phyloP scores from a whole-genome alignment of 1,140 invertebrate species.

The Maconellicoccus hirsutus region DNA sequence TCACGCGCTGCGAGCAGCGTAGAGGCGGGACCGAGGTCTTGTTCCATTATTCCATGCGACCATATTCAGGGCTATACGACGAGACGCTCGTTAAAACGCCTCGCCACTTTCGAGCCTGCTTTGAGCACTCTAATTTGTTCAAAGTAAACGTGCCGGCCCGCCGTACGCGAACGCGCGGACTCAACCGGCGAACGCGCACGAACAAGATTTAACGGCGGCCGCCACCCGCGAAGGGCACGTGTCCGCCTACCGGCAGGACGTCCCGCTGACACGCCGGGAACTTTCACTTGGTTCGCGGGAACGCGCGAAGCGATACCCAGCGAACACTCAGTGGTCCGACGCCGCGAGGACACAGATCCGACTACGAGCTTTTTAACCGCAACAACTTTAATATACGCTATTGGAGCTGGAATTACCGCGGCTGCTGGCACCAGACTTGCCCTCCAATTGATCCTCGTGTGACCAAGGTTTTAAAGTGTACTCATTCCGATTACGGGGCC shows the following conservation, averaged over 20 bases:
- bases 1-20: constrained; percentile 40
- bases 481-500: constrained; percentile 77
- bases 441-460: constrained; percentile 64
- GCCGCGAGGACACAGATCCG: constrained; percentile 50
- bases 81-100: constrained; percentile 35
- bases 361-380: constrained; percentile 66
- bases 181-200: constrained; percentile 44
- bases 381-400: constrained; percentile 81
- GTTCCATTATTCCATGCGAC: constrained; percentile 71
- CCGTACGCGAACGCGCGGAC: constrained; percentile 36
- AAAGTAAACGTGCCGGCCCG: constrained; percentile 54
- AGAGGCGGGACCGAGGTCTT: constrained; percentile 55
- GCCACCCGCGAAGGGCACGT: constrained; percentile 27
- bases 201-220: constrained; percentile 35
- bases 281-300: constrained; percentile 45
- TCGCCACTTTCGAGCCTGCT: constrained; percentile 42
- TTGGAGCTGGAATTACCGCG: constrained; percentile 85
- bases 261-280: constrained; percentile 39
- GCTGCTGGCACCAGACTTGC: constrained; percentile 85
- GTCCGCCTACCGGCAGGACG: constrained; percentile 35
- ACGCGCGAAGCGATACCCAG: constrained; percentile 41
- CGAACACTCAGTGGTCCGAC: constrained; percentile 40
- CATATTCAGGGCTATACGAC: constrained; percentile 48
- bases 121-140: constrained; percentile 77
- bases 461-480: constrained; percentile 66